Evolutionary conservation across 1,140 invertebrate genomes (phyloP), one percentile per base, ranked within the genome.

Genomic region (Pseudomyrmex cubaensis): DNA sequence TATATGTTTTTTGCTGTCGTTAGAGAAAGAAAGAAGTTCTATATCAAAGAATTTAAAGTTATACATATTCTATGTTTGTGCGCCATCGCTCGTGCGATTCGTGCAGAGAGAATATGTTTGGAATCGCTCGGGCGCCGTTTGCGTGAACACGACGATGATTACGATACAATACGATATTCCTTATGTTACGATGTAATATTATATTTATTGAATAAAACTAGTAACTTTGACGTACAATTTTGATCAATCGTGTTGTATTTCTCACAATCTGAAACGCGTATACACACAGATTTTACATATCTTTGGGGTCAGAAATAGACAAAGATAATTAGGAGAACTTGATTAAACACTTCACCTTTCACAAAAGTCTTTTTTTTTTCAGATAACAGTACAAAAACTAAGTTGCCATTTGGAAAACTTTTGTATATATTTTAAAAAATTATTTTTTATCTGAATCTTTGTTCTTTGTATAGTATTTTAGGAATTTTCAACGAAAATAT

Each of bases 161-260:
- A 87, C 52, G 82, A 75, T 84, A 85, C 77, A 83, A 86, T 89
- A 85, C 77, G 84, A 86, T 89, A 90, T 89, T 90, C 85, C 85
- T 91, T 91, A 85, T 82, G 89, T 91, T 91, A 90, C 75, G 52
- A 90, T 91, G 90, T 91, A 91, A 90, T 86, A 90, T 89, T 91
- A 91, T 91, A 91, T 91, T 91, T 91, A 91, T 91, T 91, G 85
- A 91, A 90, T 91, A 91, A 91, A 90, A 63, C 87, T 91, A 91
- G 84, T 87, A 86, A 90, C 80, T 35, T 35, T 90, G 88, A 87
- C 84, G 77, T 91, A 90, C 35, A 35, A 35, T 90, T 91, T 91
- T 89, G 80, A 90, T 86, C 78, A 76, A 74, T 44, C 35, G 57
- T 35, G 22, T 63, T 70, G 72, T 87, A 35, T 17, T 77, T 85